Percentiles rank a stretch among this genome's conserved stretches.
Conservation (phyloP, 2,797 vertebrate species). For the Xerus rutilus region DNA sequence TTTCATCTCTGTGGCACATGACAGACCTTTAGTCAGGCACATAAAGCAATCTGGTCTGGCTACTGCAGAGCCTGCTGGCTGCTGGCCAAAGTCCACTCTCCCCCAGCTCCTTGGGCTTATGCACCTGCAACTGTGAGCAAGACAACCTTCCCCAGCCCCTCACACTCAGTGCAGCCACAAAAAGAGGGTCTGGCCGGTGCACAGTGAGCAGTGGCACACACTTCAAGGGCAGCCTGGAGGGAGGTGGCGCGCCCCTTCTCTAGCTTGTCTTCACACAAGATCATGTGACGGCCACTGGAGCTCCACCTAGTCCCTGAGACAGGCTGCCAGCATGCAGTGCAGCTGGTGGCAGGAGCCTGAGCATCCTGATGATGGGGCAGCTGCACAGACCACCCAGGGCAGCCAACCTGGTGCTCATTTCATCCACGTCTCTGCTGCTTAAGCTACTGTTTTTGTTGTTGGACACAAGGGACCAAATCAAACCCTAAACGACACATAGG, state of each 20-base stretch:
- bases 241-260: not conserved
- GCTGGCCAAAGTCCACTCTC: accelerated
- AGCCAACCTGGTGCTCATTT: accelerated
- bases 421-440: accelerated
- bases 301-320: not conserved
- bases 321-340: too few species aligned
- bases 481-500: not conserved
- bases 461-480: too few species aligned
- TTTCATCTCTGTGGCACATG: not conserved
- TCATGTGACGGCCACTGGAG: accelerated
- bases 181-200: too few species aligned
- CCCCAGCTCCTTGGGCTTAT: not conserved
- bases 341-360: not conserved
- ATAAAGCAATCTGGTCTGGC: too few species aligned
- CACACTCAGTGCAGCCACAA: accelerated
- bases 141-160: not conserved
- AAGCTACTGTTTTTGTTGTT: not conserved
- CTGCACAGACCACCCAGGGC: accelerated
- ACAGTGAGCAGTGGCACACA: accelerated
- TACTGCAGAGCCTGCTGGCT: not conserved
- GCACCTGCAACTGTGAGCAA: not conserved
- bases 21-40: not conserved
- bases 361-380: accelerated
- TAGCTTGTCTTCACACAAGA: not conserved
- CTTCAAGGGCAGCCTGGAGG: not conserved